Conservation (phyloP, 1,140 invertebrate species). For the Euglossa dilemma region DNA sequence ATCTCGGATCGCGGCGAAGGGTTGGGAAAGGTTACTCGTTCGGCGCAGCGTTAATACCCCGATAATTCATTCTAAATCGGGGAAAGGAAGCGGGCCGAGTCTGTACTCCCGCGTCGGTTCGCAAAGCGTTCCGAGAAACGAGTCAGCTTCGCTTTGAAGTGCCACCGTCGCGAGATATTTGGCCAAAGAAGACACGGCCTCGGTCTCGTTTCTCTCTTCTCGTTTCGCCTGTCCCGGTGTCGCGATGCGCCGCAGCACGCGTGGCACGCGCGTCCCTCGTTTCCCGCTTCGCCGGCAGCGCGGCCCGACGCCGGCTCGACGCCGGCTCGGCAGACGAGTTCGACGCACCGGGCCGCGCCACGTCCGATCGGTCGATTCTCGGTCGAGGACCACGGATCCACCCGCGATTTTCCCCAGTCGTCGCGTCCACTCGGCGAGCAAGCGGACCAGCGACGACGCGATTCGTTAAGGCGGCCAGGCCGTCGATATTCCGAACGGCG, state of each 20-base stretch:
- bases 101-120: conserved; percentile 44
- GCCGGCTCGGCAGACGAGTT: not conserved
- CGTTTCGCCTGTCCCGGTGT: not conserved
- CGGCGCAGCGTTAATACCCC: conserved; percentile 64
- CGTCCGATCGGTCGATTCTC: too few species aligned
- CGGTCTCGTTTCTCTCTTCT: not conserved
- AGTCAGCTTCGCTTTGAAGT: conserved; percentile 60
- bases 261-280: not conserved
- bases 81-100: conserved; percentile 54
- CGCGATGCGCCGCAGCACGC: not conserved
- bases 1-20: too few species aligned
- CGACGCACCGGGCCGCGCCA: too few species aligned
- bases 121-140: conserved; percentile 66
- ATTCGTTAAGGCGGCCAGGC: not conserved
- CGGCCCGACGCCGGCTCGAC: not conserved
- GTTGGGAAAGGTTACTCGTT: conserved; percentile 52
- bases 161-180: conserved; percentile 20
- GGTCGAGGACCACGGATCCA: too few species aligned
- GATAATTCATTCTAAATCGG: conserved; percentile 75
- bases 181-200: conserved; percentile 30
- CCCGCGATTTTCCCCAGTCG: too few species aligned
- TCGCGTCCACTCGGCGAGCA: too few species aligned
- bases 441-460: too few species aligned
- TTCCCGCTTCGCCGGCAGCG: conserved; percentile 6
- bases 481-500: not conserved